Conservation (phyloP, 2,113 vertebrate species). For the Forbesichthys papilliferus region DNA sequence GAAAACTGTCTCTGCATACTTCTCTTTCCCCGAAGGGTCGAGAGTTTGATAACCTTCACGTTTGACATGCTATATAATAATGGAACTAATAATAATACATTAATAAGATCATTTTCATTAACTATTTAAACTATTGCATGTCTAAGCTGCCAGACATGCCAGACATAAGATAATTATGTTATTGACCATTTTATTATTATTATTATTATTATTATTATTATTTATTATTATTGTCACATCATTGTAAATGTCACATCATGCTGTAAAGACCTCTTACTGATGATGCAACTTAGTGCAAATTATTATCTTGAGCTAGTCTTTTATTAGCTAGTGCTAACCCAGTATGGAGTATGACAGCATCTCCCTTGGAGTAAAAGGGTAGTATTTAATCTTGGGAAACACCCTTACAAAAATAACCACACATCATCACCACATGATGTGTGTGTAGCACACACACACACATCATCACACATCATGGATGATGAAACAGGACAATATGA, state of each 20-base stretch:
- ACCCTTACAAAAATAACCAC: conserved; percentile 15
- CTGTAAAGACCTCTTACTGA: conserved; percentile 41
- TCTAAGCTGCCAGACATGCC: too few relatives aligned
- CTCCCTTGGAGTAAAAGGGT: conserved; percentile 44
- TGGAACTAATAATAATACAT: neutral
- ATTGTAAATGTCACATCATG: conserved; percentile 32
- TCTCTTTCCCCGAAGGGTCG: neutral
- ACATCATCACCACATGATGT: neutral
- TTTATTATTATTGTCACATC: too few relatives aligned
- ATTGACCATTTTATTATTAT: too few relatives aligned
- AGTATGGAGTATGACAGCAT: conserved; percentile 63
- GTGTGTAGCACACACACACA: neutral
- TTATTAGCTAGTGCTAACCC: conserved; percentile 21
- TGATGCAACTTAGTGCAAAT: neutral
- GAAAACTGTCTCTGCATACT: neutral
- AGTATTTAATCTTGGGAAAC: conserved; percentile 50
- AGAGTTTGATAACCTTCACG: conserved; percentile 20
- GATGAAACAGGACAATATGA: neutral
- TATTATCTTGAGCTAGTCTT: conserved; percentile 46
- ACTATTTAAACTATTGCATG: too few relatives aligned
- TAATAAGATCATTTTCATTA: too few relatives aligned
- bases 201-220: too few relatives aligned
- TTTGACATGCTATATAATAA: conserved; percentile 8
- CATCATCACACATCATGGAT: neutral
- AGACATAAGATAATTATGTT: too few relatives aligned